phyloP scores from a whole-genome alignment of 2,113 vertebrate genomes.

The Falcunculus frontatus region DNA sequence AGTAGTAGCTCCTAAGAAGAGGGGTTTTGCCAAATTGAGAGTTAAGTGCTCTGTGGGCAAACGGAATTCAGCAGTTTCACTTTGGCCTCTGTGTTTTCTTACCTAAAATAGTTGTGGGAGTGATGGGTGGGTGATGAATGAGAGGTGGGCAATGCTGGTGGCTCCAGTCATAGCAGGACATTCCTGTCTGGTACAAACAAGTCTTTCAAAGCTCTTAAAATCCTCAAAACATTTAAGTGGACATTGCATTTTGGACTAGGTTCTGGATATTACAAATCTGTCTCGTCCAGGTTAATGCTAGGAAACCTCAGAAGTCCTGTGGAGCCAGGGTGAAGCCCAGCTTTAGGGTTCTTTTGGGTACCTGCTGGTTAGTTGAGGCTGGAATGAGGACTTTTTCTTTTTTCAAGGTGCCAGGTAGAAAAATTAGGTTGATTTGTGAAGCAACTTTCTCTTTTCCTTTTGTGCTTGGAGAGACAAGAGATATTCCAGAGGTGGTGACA shows the following conservation, averaged over 20 bases:
- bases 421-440: not conserved
- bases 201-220: not conserved
- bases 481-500: not conserved
- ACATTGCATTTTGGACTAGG: not conserved
- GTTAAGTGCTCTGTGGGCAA: not conserved
- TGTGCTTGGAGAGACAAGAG: not conserved
- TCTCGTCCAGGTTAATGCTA: not conserved
- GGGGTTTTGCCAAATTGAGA: not conserved
- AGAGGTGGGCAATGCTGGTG: not conserved
- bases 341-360: not conserved
- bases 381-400: not conserved
- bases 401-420: not conserved
- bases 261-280: not conserved
- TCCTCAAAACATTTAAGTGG: not conserved
- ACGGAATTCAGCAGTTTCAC: not conserved
- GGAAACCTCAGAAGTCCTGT: not conserved
- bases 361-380: not conserved
- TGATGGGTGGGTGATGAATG: not conserved
- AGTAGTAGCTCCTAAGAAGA: not conserved
- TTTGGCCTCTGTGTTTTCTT: not conserved
- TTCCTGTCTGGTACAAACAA: not conserved
- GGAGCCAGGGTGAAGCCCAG: not conserved
- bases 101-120: not conserved
- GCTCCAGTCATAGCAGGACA: rapidly evolving
- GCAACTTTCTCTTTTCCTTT: not conserved